Evolutionary conservation across 2,888 invertebrate genomes (phyloP).

Genomic region (Daptonema setosum): DNA sequence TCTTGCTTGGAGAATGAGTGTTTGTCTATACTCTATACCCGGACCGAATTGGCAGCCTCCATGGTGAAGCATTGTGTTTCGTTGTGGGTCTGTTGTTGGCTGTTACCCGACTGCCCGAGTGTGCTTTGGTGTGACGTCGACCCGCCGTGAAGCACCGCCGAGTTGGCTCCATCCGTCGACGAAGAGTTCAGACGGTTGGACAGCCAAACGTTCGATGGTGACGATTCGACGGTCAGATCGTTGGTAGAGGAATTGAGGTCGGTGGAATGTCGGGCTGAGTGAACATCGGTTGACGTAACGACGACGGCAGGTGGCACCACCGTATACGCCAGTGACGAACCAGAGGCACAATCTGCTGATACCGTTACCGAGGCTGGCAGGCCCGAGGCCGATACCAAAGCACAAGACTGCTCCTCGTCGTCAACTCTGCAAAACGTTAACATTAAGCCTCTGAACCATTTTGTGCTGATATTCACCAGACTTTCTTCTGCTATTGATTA

Average conservation of each 20-base stretch:
- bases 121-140: too few relatives aligned
- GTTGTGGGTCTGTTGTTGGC: too few relatives aligned
- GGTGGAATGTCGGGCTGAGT: background rate
- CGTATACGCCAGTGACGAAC: too few relatives aligned
- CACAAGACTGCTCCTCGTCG: constrained; percentile 17
- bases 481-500: too few relatives aligned
- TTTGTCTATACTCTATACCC: too few relatives aligned
- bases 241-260: background rate
- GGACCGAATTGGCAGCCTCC: too few relatives aligned
- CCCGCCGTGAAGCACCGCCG: background rate
- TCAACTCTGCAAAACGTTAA: constrained; percentile 13
- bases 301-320: background rate
- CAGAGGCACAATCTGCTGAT: background rate
- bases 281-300: background rate
- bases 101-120: too few relatives aligned
- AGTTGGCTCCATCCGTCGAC: background rate
- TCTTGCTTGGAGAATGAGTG: too few relatives aligned
- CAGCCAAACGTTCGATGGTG: constrained; percentile 24
- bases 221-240: constrained; percentile 26
- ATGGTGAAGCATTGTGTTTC: too few relatives aligned
- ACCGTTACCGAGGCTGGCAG: background rate
- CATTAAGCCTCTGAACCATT: too few relatives aligned
- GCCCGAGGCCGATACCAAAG: background rate
- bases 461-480: too few relatives aligned
- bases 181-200: too few relatives aligned